phyloP scores from a whole-genome alignment of 2,888 invertebrate species.

The Pollenia griseotomentosa region DNA sequence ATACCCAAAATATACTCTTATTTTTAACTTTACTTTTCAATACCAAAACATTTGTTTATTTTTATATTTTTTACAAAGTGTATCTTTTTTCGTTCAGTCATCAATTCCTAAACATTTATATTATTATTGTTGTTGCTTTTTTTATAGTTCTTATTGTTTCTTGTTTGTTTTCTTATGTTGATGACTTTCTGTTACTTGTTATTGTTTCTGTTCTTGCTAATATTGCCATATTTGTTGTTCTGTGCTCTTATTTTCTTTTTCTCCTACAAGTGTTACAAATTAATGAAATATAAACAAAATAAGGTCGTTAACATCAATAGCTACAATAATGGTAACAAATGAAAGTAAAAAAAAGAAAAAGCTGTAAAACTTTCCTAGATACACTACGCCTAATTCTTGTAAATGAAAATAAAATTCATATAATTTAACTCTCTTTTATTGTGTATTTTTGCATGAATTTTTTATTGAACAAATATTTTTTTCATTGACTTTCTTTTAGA shows the following conservation, averaged over 20 bases:
- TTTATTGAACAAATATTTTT: not conserved
- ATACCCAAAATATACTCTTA: not conserved
- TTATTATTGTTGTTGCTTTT: not conserved
- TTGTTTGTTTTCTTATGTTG: conserved; percentile 11
- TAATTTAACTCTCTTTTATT: conserved; percentile 57
- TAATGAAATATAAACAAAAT: conserved; percentile 66
- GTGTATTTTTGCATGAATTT: conserved; percentile 30
- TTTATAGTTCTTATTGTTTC: not conserved
- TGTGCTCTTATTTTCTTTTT: conserved; percentile 23
- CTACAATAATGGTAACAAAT: conserved; percentile 6
- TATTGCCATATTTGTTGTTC: not conserved
- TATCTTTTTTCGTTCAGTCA: conserved; percentile 14
- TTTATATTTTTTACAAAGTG: conserved; percentile 3
- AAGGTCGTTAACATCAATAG: conserved; percentile 40
- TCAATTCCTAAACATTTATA: conserved; percentile 49
- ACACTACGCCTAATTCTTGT: conserved; percentile 58
- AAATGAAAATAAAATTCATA: conserved; percentile 62
- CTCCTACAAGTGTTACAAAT: conserved; percentile 61
- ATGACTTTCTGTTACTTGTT: conserved; percentile 11
- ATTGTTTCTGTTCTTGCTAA: not conserved
- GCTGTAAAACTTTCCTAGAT: conserved; percentile 26
- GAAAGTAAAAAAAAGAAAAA: not conserved
- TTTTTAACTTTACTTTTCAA: not conserved
- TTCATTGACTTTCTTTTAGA: not conserved
- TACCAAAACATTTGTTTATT: conserved; percentile 37